These are phyloP conservation scores for Jacana jacana DNA, from an alignment of 2,113 vertebrate species.

Conservation along the genomic window DNA sequence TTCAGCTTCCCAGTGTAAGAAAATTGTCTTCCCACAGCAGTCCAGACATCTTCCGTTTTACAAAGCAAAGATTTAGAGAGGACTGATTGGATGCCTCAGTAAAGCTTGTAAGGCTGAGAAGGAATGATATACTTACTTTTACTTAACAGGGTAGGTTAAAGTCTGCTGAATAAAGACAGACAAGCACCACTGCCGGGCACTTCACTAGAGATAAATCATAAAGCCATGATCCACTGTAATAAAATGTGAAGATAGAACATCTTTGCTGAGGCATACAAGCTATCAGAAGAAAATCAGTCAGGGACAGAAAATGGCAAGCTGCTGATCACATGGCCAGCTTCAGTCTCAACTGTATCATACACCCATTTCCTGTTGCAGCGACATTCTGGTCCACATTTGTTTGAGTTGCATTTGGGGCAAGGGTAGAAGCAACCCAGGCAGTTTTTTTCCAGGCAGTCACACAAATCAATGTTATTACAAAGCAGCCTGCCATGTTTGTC, in stretches of 20 bases:
- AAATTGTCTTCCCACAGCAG: background rate
- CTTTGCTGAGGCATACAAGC: background rate
- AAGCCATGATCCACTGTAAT: background rate
- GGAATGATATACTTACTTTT: background rate
- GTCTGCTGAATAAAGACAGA: background rate
- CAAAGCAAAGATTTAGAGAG: background rate
- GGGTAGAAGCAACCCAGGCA: conserved; percentile 82
- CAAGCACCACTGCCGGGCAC: background rate
- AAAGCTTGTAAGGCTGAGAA: background rate
- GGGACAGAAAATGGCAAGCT: conserved; percentile 59
- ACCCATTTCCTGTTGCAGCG: conserved; percentile 78
- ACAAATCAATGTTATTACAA: conserved; percentile 70
- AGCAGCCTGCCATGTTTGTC: conserved; percentile 67
- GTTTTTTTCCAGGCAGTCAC: conserved; percentile 77
- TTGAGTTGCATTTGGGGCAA: conserved; percentile 78
- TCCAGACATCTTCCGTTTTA: background rate
- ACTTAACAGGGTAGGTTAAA: background rate
- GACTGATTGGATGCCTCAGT: no score
- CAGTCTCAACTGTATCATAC: conserved; percentile 70
- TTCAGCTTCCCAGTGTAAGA: background rate
- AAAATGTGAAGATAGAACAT: background rate
- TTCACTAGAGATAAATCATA: background rate
- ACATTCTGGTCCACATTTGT: conserved; percentile 75
- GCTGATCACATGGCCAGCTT: conserved; percentile 65
- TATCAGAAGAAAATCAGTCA: background rate